Evolutionary conservation across 2,888 invertebrate species (phyloP).

Genomic region (Helobdella robusta): DNA sequence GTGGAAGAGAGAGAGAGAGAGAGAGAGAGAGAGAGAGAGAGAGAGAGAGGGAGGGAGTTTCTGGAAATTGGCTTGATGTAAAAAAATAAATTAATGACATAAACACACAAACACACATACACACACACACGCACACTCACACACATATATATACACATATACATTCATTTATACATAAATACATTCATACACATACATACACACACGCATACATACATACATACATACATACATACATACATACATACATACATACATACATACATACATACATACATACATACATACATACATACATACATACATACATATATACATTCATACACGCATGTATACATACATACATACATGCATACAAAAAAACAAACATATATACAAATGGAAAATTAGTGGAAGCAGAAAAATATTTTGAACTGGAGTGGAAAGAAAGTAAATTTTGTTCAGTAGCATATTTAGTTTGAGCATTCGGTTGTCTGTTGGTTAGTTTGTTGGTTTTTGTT

Average conservation of each 20-base stretch:
- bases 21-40: too few relatives aligned
- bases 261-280: constrained; percentile 29
- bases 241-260: constrained; percentile 28
- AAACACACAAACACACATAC: constrained; percentile 15
- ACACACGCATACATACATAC: neutral
- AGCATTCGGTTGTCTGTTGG: too few relatives aligned
- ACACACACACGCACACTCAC: neutral
- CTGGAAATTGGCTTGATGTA: too few relatives aligned
- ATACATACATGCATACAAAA: neutral
- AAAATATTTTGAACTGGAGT: too few relatives aligned
- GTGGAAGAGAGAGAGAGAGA: too few relatives aligned
- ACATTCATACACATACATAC: neutral
- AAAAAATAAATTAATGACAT: too few relatives aligned
- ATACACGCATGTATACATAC: neutral
- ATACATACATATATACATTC: constrained; percentile 25
- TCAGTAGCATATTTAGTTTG: too few relatives aligned
- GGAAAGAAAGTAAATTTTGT: too few relatives aligned
- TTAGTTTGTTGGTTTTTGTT: too few relatives aligned
- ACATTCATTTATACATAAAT: neutral
- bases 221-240: constrained; percentile 24
- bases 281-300: constrained; percentile 27
- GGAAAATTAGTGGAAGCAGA: too few relatives aligned
- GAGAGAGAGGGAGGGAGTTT: too few relatives aligned
- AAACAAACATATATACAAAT: neutral
- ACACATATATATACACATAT: neutral